Percentiles rank a stretch among this genome's conserved stretches.
These are phyloP conservation scores for Baryphthengus martii DNA, from an alignment of 2,113 vertebrate species.

Conservation along the genomic window DNA sequence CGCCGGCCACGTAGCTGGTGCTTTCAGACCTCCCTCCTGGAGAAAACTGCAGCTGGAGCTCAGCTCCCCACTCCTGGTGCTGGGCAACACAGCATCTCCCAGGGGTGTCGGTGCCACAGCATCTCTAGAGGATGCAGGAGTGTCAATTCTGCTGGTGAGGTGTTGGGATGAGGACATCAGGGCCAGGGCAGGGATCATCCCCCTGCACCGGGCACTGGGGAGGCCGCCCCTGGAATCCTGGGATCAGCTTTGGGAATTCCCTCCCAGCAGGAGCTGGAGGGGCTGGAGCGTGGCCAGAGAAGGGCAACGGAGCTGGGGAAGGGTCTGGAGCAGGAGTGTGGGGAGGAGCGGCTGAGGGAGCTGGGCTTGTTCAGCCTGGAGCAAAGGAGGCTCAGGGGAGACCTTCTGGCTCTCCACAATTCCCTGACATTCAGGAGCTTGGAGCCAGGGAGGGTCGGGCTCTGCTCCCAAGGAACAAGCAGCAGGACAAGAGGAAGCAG, in stretches of 20 bases:
- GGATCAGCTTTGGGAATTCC: neutral
- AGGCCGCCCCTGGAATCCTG: neutral
- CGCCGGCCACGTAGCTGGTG: fast-evolving
- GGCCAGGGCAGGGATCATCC: neutral
- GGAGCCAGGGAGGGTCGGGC: no score
- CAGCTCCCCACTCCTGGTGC: fast-evolving
- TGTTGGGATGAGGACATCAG: neutral
- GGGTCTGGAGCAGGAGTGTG: neutral
- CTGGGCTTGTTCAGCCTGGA: no score
- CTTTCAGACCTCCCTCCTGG: neutral
- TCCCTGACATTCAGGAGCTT: no score
- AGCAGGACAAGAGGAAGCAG: no score
- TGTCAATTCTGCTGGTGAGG: fast-evolving
- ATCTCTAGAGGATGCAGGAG: neutral
- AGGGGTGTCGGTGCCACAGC: fast-evolving
- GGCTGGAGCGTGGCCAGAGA: neutral
- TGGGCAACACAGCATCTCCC: fast-evolving
- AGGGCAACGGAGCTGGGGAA: neutral
- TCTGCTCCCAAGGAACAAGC: no score
- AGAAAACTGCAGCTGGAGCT: neutral
- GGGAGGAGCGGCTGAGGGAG: no score
- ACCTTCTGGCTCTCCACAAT: no score
- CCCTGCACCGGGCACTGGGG: neutral
- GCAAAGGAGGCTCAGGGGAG: no score
- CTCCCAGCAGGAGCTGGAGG: neutral